Evolutionary conservation across 2,113 vertebrate genomes (phyloP).

Genomic region (Camarhynchus parvulus): DNA sequence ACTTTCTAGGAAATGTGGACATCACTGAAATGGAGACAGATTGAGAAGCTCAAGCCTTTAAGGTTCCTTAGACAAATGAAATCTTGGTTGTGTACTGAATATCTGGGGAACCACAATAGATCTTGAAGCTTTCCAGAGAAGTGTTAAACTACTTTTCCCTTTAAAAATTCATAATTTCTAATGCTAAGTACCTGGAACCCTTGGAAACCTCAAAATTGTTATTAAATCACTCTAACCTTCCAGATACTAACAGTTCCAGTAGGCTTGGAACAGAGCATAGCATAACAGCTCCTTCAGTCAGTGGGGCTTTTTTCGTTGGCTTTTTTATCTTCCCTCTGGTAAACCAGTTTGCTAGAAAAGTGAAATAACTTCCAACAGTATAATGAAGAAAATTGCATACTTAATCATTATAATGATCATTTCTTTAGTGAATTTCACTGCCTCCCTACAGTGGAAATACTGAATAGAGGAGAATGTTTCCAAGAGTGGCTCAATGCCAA

Average conservation of each 20-base stretch:
- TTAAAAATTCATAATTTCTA: neutral
- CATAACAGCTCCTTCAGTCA: neutral
- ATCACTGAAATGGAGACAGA: neutral
- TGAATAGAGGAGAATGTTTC: neutral
- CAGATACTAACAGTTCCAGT: neutral
- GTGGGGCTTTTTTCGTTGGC: neutral
- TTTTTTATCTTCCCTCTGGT: neutral
- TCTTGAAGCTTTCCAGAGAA: neutral
- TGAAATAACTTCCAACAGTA: neutral
- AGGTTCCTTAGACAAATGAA: neutral
- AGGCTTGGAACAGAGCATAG: neutral
- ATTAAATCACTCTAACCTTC: neutral
- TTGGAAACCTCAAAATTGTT: neutral
- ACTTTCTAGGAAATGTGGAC: neutral
- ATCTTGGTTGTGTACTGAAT: neutral
- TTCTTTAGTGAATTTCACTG: neutral
- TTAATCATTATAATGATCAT: neutral
- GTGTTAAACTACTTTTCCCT: neutral
- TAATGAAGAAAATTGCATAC: neutral
- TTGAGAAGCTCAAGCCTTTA: neutral
- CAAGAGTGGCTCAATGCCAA: neutral
- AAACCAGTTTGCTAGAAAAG: neutral
- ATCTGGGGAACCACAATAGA: neutral
- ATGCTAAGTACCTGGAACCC: neutral
- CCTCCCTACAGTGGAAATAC: neutral